Evolutionary conservation across 2,113 vertebrate genomes (phyloP).

Genomic region (Malurus cyaneus): DNA sequence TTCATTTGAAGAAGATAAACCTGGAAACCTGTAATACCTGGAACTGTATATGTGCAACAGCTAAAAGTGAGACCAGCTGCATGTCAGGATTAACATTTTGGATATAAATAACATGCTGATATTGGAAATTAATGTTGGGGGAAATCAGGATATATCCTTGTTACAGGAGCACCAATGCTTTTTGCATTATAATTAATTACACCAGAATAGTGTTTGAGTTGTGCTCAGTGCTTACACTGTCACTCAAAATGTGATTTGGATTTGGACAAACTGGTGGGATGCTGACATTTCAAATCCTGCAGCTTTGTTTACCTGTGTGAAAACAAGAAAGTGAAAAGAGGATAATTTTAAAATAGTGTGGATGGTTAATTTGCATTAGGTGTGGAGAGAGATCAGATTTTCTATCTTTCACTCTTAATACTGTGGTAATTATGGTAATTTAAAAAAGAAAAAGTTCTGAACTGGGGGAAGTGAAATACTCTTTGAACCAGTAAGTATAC

Average conservation of each 20-base stretch:
- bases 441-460: neutral
- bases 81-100: neutral
- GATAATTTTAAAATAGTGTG: neutral
- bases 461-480: neutral
- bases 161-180: neutral
- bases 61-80: neutral
- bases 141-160: neutral
- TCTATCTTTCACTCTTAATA: neutral
- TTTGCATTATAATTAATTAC: neutral
- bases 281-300: neutral
- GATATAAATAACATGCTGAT: neutral
- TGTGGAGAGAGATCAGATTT: neutral
- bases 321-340: neutral
- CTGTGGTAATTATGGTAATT: neutral
- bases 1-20: neutral
- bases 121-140: neutral
- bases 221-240: neutral
- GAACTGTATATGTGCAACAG: fast-evolving
- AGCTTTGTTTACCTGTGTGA: neutral
- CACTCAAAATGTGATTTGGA: neutral
- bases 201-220: neutral
- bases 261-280: neutral
- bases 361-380: neutral
- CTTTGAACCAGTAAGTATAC: neutral
- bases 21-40: neutral